Base-by-base conservation (phyloP, 2,797 vertebrate species). In the Cottoperca gobio region DNA sequence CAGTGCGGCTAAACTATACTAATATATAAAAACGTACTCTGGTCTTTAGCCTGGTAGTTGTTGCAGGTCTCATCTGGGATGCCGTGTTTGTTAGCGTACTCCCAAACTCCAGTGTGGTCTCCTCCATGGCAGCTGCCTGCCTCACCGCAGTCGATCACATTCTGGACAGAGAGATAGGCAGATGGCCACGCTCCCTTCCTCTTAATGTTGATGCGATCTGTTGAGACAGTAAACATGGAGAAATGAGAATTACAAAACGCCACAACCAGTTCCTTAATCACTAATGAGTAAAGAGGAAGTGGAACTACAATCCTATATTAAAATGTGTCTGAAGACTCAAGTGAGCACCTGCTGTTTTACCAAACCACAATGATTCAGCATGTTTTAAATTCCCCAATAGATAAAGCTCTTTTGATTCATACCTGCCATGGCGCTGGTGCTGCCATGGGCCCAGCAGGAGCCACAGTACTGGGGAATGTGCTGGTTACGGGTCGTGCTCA, bases 381-480 rank as follows among this genome's bases (percentile, higher is more conserved):
- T 17, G 6, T n/a, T 35, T 40, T 6, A 6, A 14, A 17, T 2
- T 45, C n/a, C 3, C 26, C 9, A 16, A 5, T 2, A 4, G n/a
- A 4, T 21, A 66, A 33, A 37, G 8, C 1, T 6, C 2, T 3
- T 1, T 0, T 2, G 31, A 68, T 14, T 54, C 69, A 13, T 92
- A 99, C 97, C 98, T 89, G 98, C 97, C 84, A 99, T 77, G 1
- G 98, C 97, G 0, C 97, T 99, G 84, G 98, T 99, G 94, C 96
- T 98, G 70, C 97, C 97, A 0, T 98, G 97, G 0, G 97, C 98
- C 98, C 98, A 99, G 90, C 97, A 99, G 59, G 97, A 99, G 4
- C 98, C 98, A 9, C 98, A 99, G 94, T 99, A 99, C 92, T 97
- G 98, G 0, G 98, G 98, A 67, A 99, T 99, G 94, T 99, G 97